Evolutionary conservation across 2,888 invertebrate genomes (phyloP), one percentile per base, ranked within the genome.

Genomic region (Chironomus riparius): DNA sequence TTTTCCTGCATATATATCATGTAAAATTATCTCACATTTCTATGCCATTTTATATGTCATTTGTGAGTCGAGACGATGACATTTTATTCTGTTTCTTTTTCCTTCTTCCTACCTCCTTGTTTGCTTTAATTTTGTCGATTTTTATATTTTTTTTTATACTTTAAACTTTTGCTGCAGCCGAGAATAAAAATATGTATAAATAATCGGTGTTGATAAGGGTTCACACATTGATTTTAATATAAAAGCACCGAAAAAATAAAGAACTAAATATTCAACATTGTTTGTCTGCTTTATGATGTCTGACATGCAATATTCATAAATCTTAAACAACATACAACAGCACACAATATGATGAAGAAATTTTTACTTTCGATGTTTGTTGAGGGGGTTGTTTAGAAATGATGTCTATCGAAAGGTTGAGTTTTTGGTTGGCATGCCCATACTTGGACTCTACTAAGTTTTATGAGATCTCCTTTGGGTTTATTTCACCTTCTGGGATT

Each of bases 301-400:
- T 65, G 65, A 65, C 65, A 65, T 22, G 22, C 65, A 65, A 65
- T 65, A 65, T 65, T 65, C 65, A 65, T 65, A 65, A 65, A 65
- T 65, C 65, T 65, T 65, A 24, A 65, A 24, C 13, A 24, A 65
- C 21, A 65, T 24, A 21, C 21, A 21, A 24, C 22, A 65, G 18
- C 21, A 24, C 10, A 65, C 65, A 22, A 12, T 24, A 13, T 65
- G 6, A 38, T 38, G 38, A 38, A 38, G 38, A 38, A 38, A 38
- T 22, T 10, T 22, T 24, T 24, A 21, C 22, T 65, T 21, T 24
- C 22, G 24, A 24, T 65, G 21, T 24, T 4, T 65, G 13, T 65
- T 65, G 12, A 65, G 24, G 18, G 65, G 18, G 65, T 13, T 24
- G 6, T 24, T 24, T 12, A 4, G 1, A 10, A 10, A 10, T 38